Evolutionary conservation across 2,113 vertebrate species (phyloP), one percentile per base, ranked within the genome.

Genomic region (Emydura subglobosa): DNA sequence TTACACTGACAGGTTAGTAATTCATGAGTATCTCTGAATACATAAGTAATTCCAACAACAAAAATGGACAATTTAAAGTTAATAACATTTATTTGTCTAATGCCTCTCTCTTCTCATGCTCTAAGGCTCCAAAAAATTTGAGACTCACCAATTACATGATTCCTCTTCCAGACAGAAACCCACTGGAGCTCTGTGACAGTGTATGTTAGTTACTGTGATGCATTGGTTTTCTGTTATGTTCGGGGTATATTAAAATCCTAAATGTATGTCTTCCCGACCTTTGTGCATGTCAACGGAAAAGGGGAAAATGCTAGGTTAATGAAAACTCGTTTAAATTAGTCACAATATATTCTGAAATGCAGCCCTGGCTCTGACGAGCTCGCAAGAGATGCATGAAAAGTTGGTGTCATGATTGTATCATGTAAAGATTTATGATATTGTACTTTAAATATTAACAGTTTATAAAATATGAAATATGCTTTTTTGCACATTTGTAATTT

Each of bases 391-490:
- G 86, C 97, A 97, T 95, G 95, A 97, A 98, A 97, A 97, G 96
- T 80, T 89, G 92, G 92, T 50, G 42, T 13, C 25, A 74, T 79
- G 59, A 97, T 93, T 6, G 93, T 93, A 95, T 93, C 11, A 50
- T 79, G 54, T 89, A 92, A 89, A 90, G 68, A 86, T 51, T 92
- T 82, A 91, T 65, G 88, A 93, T 97, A 94, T 95, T 50, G 49
- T 90, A 93, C 49, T 96, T 98, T 93, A 97, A 97, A 96, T 96
- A 97, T 96, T 97, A 97, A 96, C 94, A 95, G 24, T 39, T 94
- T 92, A 85, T 25, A 80, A 97, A 79, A 95, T 90, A 91, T 50
- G 68, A 76, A 93, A 87, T 91, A 79, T 74, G 55, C 50, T 94
- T 94, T 90, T 82, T 59, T 94, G 95, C 51, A 94, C 59, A 92